Conservation (phyloP, 1,140 invertebrate genomes). For the Panonychus citri region DNA sequence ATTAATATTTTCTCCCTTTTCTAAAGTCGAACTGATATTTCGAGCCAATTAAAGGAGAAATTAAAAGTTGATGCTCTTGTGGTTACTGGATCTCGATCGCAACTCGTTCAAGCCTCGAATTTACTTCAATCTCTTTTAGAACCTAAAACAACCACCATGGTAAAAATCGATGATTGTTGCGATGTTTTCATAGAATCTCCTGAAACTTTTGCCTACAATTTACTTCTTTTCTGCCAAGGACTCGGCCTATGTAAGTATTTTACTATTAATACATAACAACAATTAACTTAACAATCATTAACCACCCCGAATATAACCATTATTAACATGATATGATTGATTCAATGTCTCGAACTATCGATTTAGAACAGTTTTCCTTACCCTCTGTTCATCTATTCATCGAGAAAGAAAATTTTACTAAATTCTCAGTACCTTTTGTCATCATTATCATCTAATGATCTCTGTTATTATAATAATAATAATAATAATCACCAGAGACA, state of each 20-base stretch:
- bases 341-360: too few relatives aligned
- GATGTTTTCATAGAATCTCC: constrained; percentile 47
- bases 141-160: constrained; percentile 49
- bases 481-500: too few relatives aligned
- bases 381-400: too few relatives aligned
- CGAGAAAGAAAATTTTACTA: too few relatives aligned
- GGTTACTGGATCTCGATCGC: constrained; percentile 51
- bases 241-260: constrained; percentile 12
- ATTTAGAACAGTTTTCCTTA: too few relatives aligned
- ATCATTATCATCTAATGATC: too few relatives aligned
- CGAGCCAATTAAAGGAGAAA: constrained; percentile 7
- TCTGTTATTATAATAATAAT: too few relatives aligned
- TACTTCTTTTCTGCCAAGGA: constrained; percentile 11
- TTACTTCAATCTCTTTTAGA: constrained; percentile 40
- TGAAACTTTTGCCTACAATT: constrained; percentile 5
- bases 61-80: constrained; percentile 40
- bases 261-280: neutral
- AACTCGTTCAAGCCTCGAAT: constrained; percentile 47
- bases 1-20: constrained; percentile 3
- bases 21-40: constrained; percentile 8
- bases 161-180: constrained; percentile 49
- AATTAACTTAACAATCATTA: neutral
- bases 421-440: too few relatives aligned
- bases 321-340: too few relatives aligned
- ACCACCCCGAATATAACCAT: too few relatives aligned